Conservation (phyloP, 2,888 invertebrate genomes). For the Cecidostiba fungosa region DNA sequence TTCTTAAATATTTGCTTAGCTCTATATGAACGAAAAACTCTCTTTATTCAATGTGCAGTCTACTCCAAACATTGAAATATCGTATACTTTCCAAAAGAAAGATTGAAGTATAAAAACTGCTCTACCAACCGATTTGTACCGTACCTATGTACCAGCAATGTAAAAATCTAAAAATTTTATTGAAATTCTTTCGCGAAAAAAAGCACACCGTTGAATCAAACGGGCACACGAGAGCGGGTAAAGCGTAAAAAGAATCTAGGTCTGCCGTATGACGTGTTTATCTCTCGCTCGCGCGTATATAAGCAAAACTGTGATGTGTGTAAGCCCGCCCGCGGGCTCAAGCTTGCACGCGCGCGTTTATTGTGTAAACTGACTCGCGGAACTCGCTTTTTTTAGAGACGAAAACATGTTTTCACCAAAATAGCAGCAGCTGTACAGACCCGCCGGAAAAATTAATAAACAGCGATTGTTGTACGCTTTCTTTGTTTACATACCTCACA, state of each 20-base stretch:
- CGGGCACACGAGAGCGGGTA: not conserved
- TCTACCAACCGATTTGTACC: no score
- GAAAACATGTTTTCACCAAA: slow-evolving; percentile 44
- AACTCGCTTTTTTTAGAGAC: slow-evolving; percentile 13
- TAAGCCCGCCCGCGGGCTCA: slow-evolving; percentile 14
- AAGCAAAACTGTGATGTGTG: slow-evolving; percentile 25
- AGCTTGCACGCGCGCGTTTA: slow-evolving; percentile 17
- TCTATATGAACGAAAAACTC: no score
- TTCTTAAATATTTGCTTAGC: no score
- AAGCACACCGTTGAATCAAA: not conserved
- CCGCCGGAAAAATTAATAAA: slow-evolving; percentile 14
- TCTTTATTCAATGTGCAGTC: no score
- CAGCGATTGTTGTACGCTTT: not conserved
- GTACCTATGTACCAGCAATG: no score
- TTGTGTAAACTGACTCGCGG: slow-evolving; percentile 39
- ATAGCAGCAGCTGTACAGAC: slow-evolving; percentile 14
- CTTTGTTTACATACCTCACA: not conserved
- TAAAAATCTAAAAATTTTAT: no score
- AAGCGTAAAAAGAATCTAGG: slow-evolving; percentile 12
- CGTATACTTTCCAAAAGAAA: no score
- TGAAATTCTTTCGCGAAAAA: not conserved
- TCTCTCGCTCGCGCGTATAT: slow-evolving; percentile 5
- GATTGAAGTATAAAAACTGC: no score
- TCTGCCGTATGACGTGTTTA: not conserved
- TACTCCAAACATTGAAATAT: no score